Conservation (phyloP, 2,888 invertebrate species). For the Callinectes sapidus region DNA sequence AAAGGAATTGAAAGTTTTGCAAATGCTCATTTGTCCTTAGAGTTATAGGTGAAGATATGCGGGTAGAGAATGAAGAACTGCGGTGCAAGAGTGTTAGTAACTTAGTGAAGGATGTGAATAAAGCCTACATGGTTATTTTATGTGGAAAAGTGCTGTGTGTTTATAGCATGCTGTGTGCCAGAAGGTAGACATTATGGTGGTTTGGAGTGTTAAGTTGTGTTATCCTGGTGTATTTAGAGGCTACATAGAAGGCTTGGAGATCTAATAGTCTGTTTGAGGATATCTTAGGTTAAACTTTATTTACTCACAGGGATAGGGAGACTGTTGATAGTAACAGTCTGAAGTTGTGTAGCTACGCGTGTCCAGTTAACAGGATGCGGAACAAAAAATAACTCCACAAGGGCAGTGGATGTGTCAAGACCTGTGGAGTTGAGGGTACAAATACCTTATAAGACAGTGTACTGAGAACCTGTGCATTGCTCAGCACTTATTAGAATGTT, state of each 20-base stretch:
- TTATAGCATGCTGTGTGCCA: not conserved
- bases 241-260: not conserved
- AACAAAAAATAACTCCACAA: not conserved
- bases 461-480: not conserved
- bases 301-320: not conserved
- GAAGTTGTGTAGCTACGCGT: not conserved
- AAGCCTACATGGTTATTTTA: not conserved
- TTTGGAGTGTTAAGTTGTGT: not conserved
- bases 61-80: not conserved
- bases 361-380: not conserved
- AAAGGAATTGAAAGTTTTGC: not conserved
- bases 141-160: not conserved
- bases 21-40: not conserved
- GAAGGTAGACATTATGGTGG: not conserved
- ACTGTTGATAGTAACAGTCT: not conserved
- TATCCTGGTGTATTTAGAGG: not conserved
- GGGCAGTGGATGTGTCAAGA: not conserved
- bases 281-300: not conserved
- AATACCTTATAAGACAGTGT: slow-evolving; percentile 25
- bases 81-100: not conserved
- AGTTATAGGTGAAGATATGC: not conserved
- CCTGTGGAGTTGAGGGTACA: slow-evolving; percentile 23
- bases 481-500: not conserved
- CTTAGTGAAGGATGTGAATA: not conserved
- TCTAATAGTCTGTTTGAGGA: not conserved